Percentiles rank a stretch among this genome's conserved stretches.
These are phyloP conservation scores for Paralichthys olivaceus DNA, from an alignment of 2,113 vertebrate species.

Conservation along the genomic window DNA sequence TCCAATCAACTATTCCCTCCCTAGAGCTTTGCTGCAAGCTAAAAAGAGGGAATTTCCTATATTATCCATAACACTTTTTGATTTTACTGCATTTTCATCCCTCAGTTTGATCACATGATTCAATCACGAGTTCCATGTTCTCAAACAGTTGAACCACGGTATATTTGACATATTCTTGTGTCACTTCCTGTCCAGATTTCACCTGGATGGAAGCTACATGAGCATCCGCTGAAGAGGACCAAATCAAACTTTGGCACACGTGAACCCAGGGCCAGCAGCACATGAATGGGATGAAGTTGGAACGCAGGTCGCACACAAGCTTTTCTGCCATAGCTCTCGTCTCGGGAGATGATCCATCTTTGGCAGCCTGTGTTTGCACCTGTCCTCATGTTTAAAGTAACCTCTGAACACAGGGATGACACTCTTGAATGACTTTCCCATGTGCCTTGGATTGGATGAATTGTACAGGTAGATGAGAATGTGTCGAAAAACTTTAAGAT, in stretches of 20 bases:
- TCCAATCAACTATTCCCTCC: not conserved
- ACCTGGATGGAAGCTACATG: slow-evolving; percentile 79
- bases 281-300: slow-evolving; percentile 61
- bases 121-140: not conserved
- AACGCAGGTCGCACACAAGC: slow-evolving; percentile 71
- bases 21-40: not conserved
- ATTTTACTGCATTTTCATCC: slow-evolving; percentile 42
- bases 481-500: slow-evolving; percentile 52
- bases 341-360: slow-evolving; percentile 22
- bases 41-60: not conserved
- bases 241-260: slow-evolving; percentile 87
- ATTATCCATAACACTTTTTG: not conserved
- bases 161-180: slow-evolving; percentile 20
- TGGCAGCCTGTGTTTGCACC: slow-evolving; percentile 57
- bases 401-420: slow-evolving; percentile 71
- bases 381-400: slow-evolving; percentile 32
- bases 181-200: slow-evolving; percentile 75
- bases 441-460: slow-evolving; percentile 88
- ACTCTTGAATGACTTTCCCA: slow-evolving; percentile 79
- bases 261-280: slow-evolving; percentile 86
- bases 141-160: not conserved
- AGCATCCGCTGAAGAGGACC: slow-evolving; percentile 78
- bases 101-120: slow-evolving; percentile 9
- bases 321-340: slow-evolving; percentile 9
- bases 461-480: slow-evolving; percentile 74